Evolutionary conservation across 37 sponge, comb jelly and placozoan species (phyloP).

Genomic region (Ianthella basta): DNA sequence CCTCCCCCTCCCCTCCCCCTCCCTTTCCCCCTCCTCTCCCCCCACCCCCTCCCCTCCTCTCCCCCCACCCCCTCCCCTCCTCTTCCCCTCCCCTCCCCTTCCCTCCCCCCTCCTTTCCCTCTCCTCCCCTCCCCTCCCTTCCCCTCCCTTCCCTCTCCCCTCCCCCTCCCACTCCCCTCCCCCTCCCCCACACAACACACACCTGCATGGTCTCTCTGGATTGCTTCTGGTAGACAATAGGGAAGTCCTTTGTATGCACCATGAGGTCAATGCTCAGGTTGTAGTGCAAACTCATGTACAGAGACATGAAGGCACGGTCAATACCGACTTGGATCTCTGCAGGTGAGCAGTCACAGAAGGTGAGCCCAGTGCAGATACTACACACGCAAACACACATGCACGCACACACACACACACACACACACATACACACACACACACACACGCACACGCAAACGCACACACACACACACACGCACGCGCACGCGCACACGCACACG

Average conservation of each 20-base stretch:
- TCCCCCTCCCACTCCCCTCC: no score
- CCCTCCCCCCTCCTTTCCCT: no score
- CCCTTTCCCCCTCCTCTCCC: no score
- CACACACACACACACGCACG: no score
- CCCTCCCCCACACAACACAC: neutral
- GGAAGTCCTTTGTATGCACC: constrained; percentile 51
- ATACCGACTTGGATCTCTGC: constrained; percentile 63
- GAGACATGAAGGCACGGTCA: constrained; percentile 63
- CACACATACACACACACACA: constrained; percentile 19
- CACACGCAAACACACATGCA: constrained; percentile 1
- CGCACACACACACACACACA: constrained; percentile 13
- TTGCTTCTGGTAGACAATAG: constrained; percentile 51
- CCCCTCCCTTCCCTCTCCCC: no score
- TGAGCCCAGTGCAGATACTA: neutral
- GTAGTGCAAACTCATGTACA: constrained; percentile 6
- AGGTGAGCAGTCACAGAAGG: neutral
- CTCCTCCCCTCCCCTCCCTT: no score
- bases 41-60: no score
- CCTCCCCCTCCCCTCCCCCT: no score
- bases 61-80: no score
- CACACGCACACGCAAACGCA: no score
- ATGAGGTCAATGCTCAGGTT: constrained; percentile 39
- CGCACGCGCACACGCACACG: no score
- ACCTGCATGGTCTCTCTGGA: constrained; percentile 66
- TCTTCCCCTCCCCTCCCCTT: no score